A percentile compares a stretch with the other conserved stretches of the same genome.
These are phyloP conservation scores for Synodontis membranacea DNA, from an alignment of 2,113 vertebrate species.

Conservation along the genomic window DNA sequence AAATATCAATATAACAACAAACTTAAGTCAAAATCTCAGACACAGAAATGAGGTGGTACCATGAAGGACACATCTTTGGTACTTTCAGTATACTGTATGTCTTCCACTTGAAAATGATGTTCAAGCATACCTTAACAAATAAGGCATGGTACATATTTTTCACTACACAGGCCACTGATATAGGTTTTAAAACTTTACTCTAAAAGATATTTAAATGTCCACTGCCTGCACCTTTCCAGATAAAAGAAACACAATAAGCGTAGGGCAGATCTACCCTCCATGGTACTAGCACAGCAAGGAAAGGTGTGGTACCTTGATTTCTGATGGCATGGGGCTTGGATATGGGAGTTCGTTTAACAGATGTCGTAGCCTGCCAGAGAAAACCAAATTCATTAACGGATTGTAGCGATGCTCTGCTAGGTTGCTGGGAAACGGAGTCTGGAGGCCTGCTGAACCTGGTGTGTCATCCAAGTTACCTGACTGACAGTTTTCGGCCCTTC, in stretches of 20 bases:
- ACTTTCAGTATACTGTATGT: not conserved
- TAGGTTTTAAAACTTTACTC: not conserved
- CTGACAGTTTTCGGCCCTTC: not conserved
- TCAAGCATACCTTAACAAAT: not conserved
- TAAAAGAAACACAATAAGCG: not conserved
- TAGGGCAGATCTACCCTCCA: not conserved
- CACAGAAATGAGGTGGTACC: not conserved
- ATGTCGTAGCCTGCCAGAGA: not conserved
- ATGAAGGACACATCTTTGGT: not conserved
- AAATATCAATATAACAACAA: too few species aligned
- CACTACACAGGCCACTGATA: not conserved
- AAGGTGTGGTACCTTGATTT: not conserved
- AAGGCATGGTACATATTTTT: not conserved
- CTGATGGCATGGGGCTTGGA: not conserved
- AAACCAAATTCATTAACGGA: not conserved
- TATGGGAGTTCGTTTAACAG: not conserved
- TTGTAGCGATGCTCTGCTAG: not conserved
- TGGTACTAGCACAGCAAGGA: not conserved
- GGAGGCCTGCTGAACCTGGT: not conserved
- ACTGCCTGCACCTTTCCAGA: not conserved
- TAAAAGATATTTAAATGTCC: not conserved
- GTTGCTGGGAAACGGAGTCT: not conserved
- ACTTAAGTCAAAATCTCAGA: not conserved
- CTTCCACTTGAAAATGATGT: not conserved
- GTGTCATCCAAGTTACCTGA: not conserved